Evolutionary conservation across 2,888 invertebrate genomes (phyloP).

Genomic region (Agrochola circellaris): DNA sequence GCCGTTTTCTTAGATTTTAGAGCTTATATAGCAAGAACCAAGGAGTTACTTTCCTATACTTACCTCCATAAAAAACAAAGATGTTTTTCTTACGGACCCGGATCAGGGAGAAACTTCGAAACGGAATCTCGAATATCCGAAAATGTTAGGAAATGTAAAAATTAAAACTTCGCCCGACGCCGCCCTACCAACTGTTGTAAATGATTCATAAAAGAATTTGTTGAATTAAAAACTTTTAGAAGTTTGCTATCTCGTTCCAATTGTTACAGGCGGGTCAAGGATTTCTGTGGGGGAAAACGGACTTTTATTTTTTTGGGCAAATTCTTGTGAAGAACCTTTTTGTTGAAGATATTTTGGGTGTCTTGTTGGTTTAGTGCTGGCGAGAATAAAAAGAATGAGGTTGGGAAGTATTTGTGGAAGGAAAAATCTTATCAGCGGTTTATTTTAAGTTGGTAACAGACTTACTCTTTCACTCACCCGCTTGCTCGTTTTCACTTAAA

Average conservation of each 20-base stretch:
- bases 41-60: background rate
- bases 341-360: slow-evolving; percentile 19
- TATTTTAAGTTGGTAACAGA: background rate
- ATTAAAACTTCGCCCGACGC: slow-evolving; percentile 55
- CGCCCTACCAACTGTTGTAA: slow-evolving; percentile 57
- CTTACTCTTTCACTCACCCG: too few relatives aligned
- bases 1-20: slow-evolving; percentile 1
- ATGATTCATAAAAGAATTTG: slow-evolving; percentile 70
- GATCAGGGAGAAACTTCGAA: slow-evolving; percentile 40
- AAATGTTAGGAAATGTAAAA: slow-evolving; percentile 58
- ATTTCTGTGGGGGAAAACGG: slow-evolving; percentile 37
- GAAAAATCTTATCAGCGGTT: background rate
- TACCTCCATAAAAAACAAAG: slow-evolving; percentile 41
- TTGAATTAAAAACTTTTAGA: slow-evolving; percentile 67
- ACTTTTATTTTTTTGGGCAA: slow-evolving; percentile 43
- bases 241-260: slow-evolving; percentile 63
- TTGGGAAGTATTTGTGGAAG: slow-evolving; percentile 4
- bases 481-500: background rate
- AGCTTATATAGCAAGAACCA: background rate
- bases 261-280: slow-evolving; percentile 62
- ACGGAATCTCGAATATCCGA: slow-evolving; percentile 52
- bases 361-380: slow-evolving; percentile 35
- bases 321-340: slow-evolving; percentile 41
- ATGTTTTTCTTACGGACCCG: slow-evolving; percentile 34
- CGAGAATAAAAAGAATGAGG: slow-evolving; percentile 1